Base-by-base conservation (phyloP, 2,888 invertebrate species). In the Unio pictorum region DNA sequence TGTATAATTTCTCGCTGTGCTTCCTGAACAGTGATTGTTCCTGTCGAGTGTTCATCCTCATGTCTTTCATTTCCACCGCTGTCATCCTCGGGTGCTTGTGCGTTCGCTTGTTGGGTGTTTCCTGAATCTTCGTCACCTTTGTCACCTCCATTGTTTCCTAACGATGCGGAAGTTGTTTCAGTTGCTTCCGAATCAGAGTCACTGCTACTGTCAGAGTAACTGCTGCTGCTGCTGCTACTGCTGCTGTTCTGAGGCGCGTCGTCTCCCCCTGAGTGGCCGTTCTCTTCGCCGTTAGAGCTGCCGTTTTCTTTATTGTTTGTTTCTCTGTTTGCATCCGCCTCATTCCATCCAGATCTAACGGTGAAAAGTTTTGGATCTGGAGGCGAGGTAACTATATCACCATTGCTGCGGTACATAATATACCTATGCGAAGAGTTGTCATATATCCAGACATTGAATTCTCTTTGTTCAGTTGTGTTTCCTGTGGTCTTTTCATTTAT, bases 341-440 rank as follows among this genome's bases (percentile, higher is more conserved):
- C 55, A 18, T 64, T 45, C 45, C 45, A 45, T 45, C 45, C 45
- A 15, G 45, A 11, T 45, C 45, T 45, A 45, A 45, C 45, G 45
- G 45, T 45, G 45, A 45, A 45, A 11, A 45, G 45, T 45, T 45
- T 69, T 23, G 77, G 73, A 54, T 77, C 77, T 5, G 77, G 77
- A 34, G 69, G 57, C 2, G 77, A 77, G 8, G 77, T 77, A 18
- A 77, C 62, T 63, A 64, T 61, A 6, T 66, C 55, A 1, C 77
- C 77, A 54, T 77, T 73, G 23, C 65, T 55, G 26, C 63, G 68
- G 67, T 77, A 75, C 68, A 73, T 73, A 45, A 64, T 75, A 28
- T 75, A 77, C 61, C 75, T 30, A 71, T 73, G 75, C 45, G 68
- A 55, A 8, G 73, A 68, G n/a, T 60, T 55, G 63, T 77, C 69